These are phyloP conservation scores for Lottia scabra DNA, from an alignment of 2,888 invertebrate genomes.

Conservation along the genomic window DNA sequence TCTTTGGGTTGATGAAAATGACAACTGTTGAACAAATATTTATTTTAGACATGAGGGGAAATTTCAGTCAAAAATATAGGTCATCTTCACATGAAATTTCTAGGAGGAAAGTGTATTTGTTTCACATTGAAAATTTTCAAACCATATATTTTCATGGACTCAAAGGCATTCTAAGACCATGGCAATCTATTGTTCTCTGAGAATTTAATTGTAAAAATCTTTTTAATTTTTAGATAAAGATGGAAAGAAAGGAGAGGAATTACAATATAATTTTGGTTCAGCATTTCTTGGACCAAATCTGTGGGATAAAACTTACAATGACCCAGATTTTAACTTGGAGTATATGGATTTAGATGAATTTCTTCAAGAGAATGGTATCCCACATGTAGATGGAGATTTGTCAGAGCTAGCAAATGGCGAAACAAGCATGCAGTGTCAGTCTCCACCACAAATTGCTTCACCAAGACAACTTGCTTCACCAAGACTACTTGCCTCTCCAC, in stretches of 20 bases:
- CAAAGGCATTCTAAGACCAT: no score
- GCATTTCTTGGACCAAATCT: constrained; percentile 96
- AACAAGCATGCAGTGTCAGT: constrained; percentile 17
- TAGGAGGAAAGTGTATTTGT: no score
- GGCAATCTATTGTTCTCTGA: no score
- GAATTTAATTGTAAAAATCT: no score
- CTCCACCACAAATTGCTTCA: constrained; percentile 22
- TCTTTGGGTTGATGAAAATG: no score
- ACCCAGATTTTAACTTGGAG: constrained; percentile 78
- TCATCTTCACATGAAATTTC: no score
- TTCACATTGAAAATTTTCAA: no score
- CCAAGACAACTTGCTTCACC: constrained; percentile 13
- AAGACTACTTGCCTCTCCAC: constrained; percentile 16
- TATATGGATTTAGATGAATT: constrained; percentile 98
- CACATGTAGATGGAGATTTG: constrained; percentile 36
- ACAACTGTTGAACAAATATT: no score
- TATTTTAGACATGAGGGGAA: no score
- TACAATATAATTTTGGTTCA: constrained; percentile 76
- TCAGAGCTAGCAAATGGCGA: constrained; percentile 30
- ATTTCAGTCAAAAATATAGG: no score
- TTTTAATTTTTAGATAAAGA: constrained; percentile 24
- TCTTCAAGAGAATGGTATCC: constrained; percentile 83
- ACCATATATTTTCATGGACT: no score
- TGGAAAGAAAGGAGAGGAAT: constrained; percentile 32
- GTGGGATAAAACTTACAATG: constrained; percentile 88